Conservation (phyloP, 2,888 invertebrate species). For the Tortricodes alternella region DNA sequence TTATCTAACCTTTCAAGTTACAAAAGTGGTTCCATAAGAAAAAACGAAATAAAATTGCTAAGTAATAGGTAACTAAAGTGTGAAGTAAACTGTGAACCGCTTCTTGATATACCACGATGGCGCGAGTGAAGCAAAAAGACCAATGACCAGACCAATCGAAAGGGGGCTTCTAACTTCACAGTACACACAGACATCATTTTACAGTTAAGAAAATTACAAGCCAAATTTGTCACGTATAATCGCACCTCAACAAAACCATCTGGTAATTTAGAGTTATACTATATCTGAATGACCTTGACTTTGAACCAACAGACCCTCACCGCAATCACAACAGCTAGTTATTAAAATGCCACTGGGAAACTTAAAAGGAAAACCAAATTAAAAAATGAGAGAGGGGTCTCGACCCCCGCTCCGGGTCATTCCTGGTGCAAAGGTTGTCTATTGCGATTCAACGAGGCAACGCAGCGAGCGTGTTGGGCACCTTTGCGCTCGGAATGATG, state of each 20-base stretch:
- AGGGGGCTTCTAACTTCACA: slow-evolving; percentile 17
- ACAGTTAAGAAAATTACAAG: slow-evolving; percentile 29
- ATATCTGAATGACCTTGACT: no score
- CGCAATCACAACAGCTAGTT: no score
- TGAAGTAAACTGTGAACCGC: slow-evolving; percentile 40
- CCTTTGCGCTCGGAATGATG: no score
- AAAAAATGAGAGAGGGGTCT: no score
- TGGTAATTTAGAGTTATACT: neutral
- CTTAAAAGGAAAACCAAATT: no score
- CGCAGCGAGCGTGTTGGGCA: no score
- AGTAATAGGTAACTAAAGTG: slow-evolving; percentile 21
- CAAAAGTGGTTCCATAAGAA: slow-evolving; percentile 15
- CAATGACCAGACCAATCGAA: slow-evolving; percentile 25
- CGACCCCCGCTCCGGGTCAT: no score
- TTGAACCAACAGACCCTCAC: no score
- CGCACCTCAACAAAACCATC: slow-evolving; percentile 16
- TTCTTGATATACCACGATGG: slow-evolving; percentile 37
- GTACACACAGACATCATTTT: slow-evolving; percentile 21
- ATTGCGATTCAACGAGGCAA: no score
- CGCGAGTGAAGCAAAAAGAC: slow-evolving; percentile 17
- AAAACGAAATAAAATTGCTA: slow-evolving; percentile 17
- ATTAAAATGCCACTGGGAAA: no score
- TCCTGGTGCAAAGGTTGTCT: no score
- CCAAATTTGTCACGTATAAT: slow-evolving; percentile 22
- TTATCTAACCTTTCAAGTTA: slow-evolving; percentile 2